phyloP scores from a whole-genome alignment of 1,140 invertebrate genomes.

The Schlechtendalia chinensis region DNA sequence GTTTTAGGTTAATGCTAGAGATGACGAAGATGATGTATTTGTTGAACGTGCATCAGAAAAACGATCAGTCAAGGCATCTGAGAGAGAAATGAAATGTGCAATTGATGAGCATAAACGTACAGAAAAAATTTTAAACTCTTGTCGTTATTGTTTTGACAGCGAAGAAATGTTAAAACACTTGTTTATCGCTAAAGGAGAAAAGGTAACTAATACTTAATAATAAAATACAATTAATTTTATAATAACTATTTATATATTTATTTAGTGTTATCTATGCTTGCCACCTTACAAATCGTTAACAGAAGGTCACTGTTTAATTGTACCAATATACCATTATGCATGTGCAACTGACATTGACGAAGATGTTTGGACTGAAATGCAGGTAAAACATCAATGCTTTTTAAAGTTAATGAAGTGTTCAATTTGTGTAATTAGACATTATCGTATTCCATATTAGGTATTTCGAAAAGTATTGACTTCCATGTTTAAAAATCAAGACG shows the following conservation, averaged over 20 bases:
- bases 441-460: conserved; percentile 60
- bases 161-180: conserved; percentile 79
- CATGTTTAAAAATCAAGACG: conserved; percentile 71
- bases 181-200: conserved; percentile 77
- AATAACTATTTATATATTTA: background rate
- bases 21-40: conserved; percentile 76
- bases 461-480: conserved; percentile 73
- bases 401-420: background rate
- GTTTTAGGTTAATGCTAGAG: conserved; percentile 32
- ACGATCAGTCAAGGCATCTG: conserved; percentile 61
- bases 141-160: conserved; percentile 79
- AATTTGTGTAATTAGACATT: background rate
- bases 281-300: conserved; percentile 76
- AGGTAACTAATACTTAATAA: conserved; percentile 58
- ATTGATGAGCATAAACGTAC: conserved; percentile 72
- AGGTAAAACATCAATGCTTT: conserved; percentile 59
- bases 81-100: conserved; percentile 65
- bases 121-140: conserved; percentile 72
- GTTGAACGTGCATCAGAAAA: conserved; percentile 69
- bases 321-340: conserved; percentile 76
- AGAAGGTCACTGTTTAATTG: conserved; percentile 84
- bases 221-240: background rate
- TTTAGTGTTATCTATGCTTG: conserved; percentile 69
- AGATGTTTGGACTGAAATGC: conserved; percentile 87
- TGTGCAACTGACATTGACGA: conserved; percentile 83